Evolutionary conservation across 1,140 invertebrate species (phyloP).

Genomic region (Cryptotermes secundus): DNA sequence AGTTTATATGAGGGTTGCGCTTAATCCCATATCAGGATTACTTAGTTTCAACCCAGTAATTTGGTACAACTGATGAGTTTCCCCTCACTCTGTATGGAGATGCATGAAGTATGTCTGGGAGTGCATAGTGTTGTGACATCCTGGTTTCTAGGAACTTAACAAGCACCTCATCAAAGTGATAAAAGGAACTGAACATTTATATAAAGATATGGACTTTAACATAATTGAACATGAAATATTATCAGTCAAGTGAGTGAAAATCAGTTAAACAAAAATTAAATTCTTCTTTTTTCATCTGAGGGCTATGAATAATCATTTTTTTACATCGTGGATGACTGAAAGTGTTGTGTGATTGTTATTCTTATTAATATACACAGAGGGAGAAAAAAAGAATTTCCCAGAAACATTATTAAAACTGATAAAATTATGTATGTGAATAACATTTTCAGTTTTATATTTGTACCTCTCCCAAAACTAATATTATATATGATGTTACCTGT

Average conservation of each 20-base stretch:
- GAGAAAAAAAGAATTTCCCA: constrained; percentile 28
- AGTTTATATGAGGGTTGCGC: background rate
- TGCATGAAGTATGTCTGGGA: background rate
- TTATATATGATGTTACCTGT: background rate
- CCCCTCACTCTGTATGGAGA: background rate
- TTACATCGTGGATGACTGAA: constrained; percentile 22
- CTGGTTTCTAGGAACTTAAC: background rate
- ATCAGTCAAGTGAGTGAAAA: background rate
- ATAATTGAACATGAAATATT: constrained; percentile 17
- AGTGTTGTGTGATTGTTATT: constrained; percentile 23
- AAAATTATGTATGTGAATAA: constrained; percentile 6
- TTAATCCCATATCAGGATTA: background rate
- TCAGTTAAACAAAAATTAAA: constrained; percentile 8
- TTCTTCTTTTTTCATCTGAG: constrained; percentile 21
- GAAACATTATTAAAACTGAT: constrained; percentile 24
- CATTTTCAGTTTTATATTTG: background rate
- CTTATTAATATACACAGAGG: constrained; percentile 27
- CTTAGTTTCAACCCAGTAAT: background rate
- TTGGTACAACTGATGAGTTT: background rate
- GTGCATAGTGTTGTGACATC: constrained; percentile 1
- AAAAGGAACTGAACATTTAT: background rate
- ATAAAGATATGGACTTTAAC: constrained; percentile 16
- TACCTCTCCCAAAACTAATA: background rate
- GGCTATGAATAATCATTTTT: constrained; percentile 9
- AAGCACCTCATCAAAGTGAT: background rate